phyloP scores from a whole-genome alignment of 1,140 invertebrate species.

The Dendroctonus valens region DNA sequence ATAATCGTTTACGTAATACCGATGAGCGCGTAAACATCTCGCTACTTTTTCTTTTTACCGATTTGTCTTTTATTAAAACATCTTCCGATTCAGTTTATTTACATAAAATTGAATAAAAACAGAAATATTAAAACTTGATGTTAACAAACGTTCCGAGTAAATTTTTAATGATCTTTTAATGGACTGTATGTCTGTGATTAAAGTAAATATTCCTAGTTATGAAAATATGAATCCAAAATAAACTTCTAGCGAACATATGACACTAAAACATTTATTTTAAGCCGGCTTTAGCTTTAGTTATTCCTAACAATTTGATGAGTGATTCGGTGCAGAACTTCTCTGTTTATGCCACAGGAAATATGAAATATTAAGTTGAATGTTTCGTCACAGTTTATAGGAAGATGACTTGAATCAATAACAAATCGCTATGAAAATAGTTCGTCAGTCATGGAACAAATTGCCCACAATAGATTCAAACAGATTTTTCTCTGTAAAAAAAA shows the following conservation, averaged over 20 bases:
- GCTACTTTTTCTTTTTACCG: slow-evolving; percentile 32
- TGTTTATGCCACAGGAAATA: slow-evolving; percentile 36
- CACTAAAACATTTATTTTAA: slow-evolving; percentile 41
- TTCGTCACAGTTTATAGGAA: slow-evolving; percentile 27
- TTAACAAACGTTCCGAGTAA: slow-evolving; percentile 22
- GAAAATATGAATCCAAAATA: slow-evolving; percentile 41
- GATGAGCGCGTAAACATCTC: slow-evolving; percentile 19
- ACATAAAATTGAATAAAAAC: slow-evolving; percentile 30
- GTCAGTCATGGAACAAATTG: too few relatives aligned
- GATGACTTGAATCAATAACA: background rate
- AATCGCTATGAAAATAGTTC: too few relatives aligned
- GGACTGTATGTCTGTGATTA: slow-evolving; percentile 35
- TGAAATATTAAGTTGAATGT: slow-evolving; percentile 37
- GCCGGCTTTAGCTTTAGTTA: slow-evolving; percentile 26
- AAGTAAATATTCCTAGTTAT: slow-evolving; percentile 37
- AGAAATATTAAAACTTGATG: slow-evolving; percentile 24
- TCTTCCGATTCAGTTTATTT: slow-evolving; percentile 30
- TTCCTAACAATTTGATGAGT: slow-evolving; percentile 38
- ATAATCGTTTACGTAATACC: slow-evolving; percentile 33
- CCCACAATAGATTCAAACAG: too few relatives aligned
- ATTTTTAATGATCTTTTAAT: slow-evolving; percentile 37
- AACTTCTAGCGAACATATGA: slow-evolving; percentile 38
- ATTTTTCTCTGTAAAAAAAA: too few relatives aligned
- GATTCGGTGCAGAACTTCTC: slow-evolving; percentile 32
- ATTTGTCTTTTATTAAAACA: slow-evolving; percentile 36